Evolutionary conservation across 2,888 invertebrate species (phyloP).

Genomic region (Habrosyne pyritoides): DNA sequence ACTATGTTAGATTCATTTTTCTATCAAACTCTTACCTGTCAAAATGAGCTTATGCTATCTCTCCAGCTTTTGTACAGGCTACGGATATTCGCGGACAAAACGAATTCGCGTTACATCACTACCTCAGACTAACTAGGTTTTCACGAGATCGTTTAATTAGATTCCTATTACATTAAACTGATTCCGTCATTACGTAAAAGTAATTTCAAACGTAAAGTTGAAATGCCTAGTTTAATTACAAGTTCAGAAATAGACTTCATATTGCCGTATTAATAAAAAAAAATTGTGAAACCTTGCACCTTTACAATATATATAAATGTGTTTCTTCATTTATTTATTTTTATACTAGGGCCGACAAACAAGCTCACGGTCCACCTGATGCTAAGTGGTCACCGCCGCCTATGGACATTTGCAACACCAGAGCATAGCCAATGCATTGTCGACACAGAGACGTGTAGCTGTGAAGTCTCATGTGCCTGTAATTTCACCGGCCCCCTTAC

Average conservation of each 20-base stretch:
- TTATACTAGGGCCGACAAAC: too few relatives aligned
- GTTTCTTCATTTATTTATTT: not conserved
- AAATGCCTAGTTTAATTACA: not conserved
- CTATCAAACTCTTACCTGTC: too few relatives aligned
- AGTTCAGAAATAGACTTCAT: not conserved
- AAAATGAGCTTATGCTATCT: too few relatives aligned
- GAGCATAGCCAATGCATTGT: too few relatives aligned
- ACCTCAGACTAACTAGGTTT: not conserved
- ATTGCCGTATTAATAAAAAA: not conserved
- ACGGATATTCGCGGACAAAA: not conserved
- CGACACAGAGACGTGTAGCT: too few relatives aligned
- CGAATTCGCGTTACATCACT: not conserved
- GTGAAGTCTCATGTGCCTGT: too few relatives aligned
- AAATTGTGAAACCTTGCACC: not conserved
- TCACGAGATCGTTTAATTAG: not conserved
- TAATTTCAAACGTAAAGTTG: not conserved
- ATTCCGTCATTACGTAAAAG: not conserved
- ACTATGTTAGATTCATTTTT: too few relatives aligned
- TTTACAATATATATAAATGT: not conserved
- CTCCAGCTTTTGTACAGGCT: too few relatives aligned
- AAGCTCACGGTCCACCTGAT: too few relatives aligned
- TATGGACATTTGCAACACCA: too few relatives aligned
- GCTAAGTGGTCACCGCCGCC: too few relatives aligned
- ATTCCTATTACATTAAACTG: not conserved
- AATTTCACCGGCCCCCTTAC: too few relatives aligned